Base-by-base conservation (phyloP, 1,140 invertebrate genomes). In the Drosophila elegans region DNA sequence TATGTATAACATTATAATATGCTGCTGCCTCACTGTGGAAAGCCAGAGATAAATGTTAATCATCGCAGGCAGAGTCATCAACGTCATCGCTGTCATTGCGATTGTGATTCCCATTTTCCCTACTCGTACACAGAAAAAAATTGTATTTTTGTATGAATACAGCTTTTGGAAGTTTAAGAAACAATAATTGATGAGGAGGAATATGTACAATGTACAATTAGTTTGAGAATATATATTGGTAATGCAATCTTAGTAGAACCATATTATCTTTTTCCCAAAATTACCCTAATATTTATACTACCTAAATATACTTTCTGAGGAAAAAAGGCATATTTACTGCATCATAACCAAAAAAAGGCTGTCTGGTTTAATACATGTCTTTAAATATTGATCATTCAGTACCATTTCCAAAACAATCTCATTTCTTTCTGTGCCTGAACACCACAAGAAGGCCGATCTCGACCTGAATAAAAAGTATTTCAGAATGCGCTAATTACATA, bases 401-500 rank as follows among this genome's bases (percentile, higher is more conserved):
- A 25, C 12, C 11, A 39, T n/a, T 54, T 29, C 10, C 2, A 46
- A n/a, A 46, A 25, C 55, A 3, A 59, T n/a, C 9, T 36, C 4
- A 53, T 61, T 62, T 62, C 16, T 59, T 62, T 9, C 53, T 34
- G 53, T 62, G 16, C 38, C 38, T 32, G 16, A 5, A n/a, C 10
- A 13, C 4, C n/a, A 10, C 41, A 62, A 29, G 49, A 55, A 67
- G 55, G 38, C 84, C 13, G 41, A 16, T 41, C 44, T 51, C 46
- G 77, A 88, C 84, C 84, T 89, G 83, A 71, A 86, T 86, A 76
- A 79, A 76, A 84, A 80, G 67, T 53, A 88, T 88, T 84, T 89
- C 77, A 80, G 62, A 88, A 80, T 68, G 80, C 85, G 69, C 74
- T 89, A 89, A 89, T 90, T 84, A 89, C 74, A 80, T 78, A 46